These are phyloP conservation scores for Cataglyphis albicans DNA, from an alignment of 2,888 invertebrate genomes.

Conservation along the genomic window DNA sequence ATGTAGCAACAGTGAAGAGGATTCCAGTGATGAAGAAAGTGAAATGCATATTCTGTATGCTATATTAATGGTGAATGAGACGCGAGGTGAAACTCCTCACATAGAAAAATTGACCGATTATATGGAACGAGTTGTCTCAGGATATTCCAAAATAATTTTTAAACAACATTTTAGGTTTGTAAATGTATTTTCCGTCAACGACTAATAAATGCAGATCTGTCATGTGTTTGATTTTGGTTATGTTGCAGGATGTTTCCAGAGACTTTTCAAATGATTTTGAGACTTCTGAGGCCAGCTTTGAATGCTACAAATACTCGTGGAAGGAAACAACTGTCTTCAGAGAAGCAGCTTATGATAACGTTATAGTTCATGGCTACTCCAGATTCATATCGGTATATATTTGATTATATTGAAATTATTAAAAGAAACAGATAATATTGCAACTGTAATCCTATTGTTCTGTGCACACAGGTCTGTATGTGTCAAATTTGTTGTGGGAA, in stretches of 20 bases:
- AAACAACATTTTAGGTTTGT: slow-evolving; percentile 14
- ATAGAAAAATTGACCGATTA: background rate
- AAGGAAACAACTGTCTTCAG: slow-evolving; percentile 5
- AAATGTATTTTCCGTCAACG: slow-evolving; percentile 6
- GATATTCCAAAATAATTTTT: slow-evolving; percentile 12
- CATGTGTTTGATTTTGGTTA: slow-evolving; percentile 14
- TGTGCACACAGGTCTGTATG: slow-evolving; percentile 1
- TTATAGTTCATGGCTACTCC: slow-evolving; percentile 24
- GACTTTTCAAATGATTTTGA: slow-evolving; percentile 10
- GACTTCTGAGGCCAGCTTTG: background rate
- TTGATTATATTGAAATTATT: slow-evolving; percentile 13
- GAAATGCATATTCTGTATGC: background rate
- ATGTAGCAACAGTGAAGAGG: slow-evolving; percentile 4
- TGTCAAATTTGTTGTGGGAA: slow-evolving; percentile 3
- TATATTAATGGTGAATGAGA: slow-evolving; percentile 2
- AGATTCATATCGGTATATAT: slow-evolving; percentile 31
- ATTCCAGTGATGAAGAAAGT: background rate
- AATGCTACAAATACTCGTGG: background rate
- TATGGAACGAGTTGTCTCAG: slow-evolving; percentile 12
- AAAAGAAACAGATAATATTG: slow-evolving; percentile 15
- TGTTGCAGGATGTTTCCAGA: slow-evolving; percentile 30
- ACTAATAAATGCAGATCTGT: background rate
- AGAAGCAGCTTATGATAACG: slow-evolving; percentile 8
- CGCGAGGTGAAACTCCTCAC: background rate
- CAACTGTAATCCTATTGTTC: background rate